A percentile compares a stretch with the other conserved stretches of the same genome.
These are phyloP conservation scores for Epistrophella euchroma DNA, from an alignment of 2,888 invertebrate species.

Conservation along the genomic window DNA sequence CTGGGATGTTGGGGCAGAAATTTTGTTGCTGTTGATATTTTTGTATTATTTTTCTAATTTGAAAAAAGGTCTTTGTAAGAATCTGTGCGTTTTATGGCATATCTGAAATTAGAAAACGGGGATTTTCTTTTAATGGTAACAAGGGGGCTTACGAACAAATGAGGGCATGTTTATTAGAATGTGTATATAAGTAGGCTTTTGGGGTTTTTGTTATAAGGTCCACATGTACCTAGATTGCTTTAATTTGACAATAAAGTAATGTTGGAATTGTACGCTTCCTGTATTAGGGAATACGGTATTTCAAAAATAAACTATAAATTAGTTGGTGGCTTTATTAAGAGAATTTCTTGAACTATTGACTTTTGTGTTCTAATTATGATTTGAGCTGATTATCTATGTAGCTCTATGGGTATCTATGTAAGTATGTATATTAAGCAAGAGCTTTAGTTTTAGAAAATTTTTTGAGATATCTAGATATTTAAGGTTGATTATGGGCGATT, in stretches of 20 bases:
- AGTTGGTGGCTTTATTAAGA: constrained; percentile 25
- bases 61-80: constrained; percentile 33
- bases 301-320: constrained; percentile 28
- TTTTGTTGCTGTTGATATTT: constrained; percentile 37
- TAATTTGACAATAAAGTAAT: constrained; percentile 24
- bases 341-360: neutral
- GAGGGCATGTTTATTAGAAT: constrained; percentile 59
- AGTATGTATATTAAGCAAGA: too few relatives aligned
- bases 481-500: too few relatives aligned
- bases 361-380: neutral
- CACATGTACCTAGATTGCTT: constrained; percentile 27
- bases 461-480: too few relatives aligned
- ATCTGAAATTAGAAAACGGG: constrained; percentile 70
- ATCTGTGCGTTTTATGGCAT: constrained; percentile 67
- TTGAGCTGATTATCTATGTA: neutral
- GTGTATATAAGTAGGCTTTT: constrained; percentile 18
- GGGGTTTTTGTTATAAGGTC: constrained; percentile 10
- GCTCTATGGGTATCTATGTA: too few relatives aligned
- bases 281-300: neutral
- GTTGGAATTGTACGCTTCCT: constrained; percentile 1
- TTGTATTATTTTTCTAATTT: constrained; percentile 20
- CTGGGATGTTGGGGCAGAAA: constrained; percentile 10
- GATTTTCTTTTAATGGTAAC: constrained; percentile 67
- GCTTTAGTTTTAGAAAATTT: too few relatives aligned
- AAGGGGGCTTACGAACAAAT: constrained; percentile 64